phyloP scores from a whole-genome alignment of 2,888 invertebrate genomes.

The Heliconius charithonia region DNA sequence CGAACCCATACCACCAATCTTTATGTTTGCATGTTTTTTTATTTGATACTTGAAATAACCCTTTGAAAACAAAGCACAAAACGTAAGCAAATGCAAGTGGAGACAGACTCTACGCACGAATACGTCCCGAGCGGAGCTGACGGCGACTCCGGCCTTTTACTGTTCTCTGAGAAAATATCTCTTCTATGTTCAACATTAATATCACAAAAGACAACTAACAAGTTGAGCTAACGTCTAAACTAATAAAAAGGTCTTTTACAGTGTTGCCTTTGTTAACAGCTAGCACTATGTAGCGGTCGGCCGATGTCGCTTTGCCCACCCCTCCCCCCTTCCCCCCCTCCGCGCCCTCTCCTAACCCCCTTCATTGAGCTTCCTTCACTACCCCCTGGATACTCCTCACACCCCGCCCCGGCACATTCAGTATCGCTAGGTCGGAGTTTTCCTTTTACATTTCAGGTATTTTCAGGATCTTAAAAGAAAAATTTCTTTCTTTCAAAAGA shows the following conservation, averaged over 20 bases:
- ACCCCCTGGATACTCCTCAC: slow-evolving; percentile 1
- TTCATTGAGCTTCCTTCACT: slow-evolving; percentile 19
- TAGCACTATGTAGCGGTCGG: slow-evolving; percentile 31
- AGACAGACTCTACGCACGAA: background rate
- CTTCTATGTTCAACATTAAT: slow-evolving; percentile 15
- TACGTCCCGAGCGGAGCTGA: background rate
- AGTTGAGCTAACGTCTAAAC: slow-evolving; percentile 24
- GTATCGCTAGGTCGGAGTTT: slow-evolving; percentile 32
- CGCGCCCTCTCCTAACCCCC: background rate
- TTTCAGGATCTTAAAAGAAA: slow-evolving; percentile 25
- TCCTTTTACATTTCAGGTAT: slow-evolving; percentile 35
- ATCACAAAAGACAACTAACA: slow-evolving; percentile 23
- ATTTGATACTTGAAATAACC: too few species aligned
- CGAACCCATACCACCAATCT: too few species aligned
- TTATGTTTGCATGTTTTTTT: too few species aligned
- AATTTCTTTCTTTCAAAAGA: slow-evolving; percentile 29
- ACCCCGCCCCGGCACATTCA: slow-evolving; percentile 15
- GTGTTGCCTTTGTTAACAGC: slow-evolving; percentile 33
- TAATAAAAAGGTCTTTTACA: slow-evolving; percentile 33
- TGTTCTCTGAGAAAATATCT: slow-evolving; percentile 14
- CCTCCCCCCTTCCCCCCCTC: slow-evolving; percentile 6
- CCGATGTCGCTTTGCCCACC: slow-evolving; percentile 28
- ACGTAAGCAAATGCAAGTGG: slow-evolving; percentile 6
- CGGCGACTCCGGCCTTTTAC: background rate
- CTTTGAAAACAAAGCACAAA: background rate